These are phyloP conservation scores for Kryptolebias ocellatus DNA, from an alignment of 2,797 vertebrate species.

Conservation along the genomic window DNA sequence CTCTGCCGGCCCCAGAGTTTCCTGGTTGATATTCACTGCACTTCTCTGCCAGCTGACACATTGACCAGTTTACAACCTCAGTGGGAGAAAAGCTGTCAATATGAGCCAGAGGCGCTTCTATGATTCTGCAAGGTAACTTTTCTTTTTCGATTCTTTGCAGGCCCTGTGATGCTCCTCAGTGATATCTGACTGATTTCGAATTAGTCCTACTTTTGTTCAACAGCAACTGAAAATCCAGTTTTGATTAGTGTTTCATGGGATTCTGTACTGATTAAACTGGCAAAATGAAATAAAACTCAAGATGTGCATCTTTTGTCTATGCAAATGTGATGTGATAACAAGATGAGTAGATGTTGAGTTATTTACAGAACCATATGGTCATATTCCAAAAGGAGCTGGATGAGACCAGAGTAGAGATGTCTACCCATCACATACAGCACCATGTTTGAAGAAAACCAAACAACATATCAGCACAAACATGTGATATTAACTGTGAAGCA, in stretches of 20 bases:
- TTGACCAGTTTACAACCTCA: conserved; percentile 53
- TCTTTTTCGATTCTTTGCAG: conserved; percentile 9
- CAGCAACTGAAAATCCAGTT: background rate
- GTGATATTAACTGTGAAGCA: no score
- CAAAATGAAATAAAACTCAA: no score
- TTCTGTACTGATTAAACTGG: no score
- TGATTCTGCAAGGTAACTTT: conserved; percentile 33
- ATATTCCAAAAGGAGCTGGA: no score
- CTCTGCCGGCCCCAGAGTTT: conserved; percentile 19
- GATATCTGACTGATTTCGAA: conserved; percentile 5
- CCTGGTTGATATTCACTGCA: conserved; percentile 66
- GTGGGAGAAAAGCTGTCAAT: conserved; percentile 56
- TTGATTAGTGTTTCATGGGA: background rate
- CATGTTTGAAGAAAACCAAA: no score
- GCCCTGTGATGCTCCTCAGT: background rate
- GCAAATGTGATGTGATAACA: no score
- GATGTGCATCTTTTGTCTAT: no score
- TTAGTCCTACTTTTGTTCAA: conserved; percentile 1
- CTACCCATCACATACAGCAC: no score
- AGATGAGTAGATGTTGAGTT: no score
- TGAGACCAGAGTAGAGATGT: no score
- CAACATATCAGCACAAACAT: no score
- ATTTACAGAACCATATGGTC: no score
- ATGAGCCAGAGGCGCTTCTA: conserved; percentile 32
- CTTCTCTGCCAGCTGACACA: conserved; percentile 42